Percentiles rank a stretch among this genome's conserved stretches.
Conservation (phyloP, 2,888 invertebrate species). For the Watsonalla binaria region DNA sequence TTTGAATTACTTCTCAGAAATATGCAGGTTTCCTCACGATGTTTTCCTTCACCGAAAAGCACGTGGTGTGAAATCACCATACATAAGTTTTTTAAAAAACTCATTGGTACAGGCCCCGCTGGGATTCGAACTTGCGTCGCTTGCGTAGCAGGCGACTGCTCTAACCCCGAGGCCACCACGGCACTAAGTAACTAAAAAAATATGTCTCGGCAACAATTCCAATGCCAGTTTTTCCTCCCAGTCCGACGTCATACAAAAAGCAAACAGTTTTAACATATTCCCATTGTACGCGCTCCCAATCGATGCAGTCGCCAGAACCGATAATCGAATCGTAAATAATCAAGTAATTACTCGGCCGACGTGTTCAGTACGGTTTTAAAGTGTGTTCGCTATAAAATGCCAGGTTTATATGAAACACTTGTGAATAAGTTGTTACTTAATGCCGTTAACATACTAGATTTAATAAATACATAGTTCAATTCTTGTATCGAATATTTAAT, state of each 20-base stretch:
- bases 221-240: neutral
- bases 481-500: too few species aligned
- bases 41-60: too few species aligned
- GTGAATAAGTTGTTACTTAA: neutral
- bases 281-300: neutral
- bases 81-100: too few species aligned
- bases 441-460: neutral
- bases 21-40: too few species aligned
- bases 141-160: too few species aligned
- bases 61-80: too few species aligned
- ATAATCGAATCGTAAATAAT: conserved; percentile 34
- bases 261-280: conserved; percentile 2
- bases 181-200: too few species aligned
- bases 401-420: neutral
- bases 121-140: too few species aligned
- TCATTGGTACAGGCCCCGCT: too few species aligned
- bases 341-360: conserved; percentile 5
- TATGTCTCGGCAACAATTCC: neutral
- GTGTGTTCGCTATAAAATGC: neutral
- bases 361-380: conserved; percentile 1
- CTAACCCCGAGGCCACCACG: too few species aligned
- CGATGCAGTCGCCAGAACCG: conserved; percentile 8
- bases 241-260: neutral
- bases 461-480: too few species aligned
- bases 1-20: too few species aligned